These are phyloP conservation scores for Rhineura floridana DNA, from an alignment of 2,113 vertebrate genomes.

Conservation along the genomic window DNA sequence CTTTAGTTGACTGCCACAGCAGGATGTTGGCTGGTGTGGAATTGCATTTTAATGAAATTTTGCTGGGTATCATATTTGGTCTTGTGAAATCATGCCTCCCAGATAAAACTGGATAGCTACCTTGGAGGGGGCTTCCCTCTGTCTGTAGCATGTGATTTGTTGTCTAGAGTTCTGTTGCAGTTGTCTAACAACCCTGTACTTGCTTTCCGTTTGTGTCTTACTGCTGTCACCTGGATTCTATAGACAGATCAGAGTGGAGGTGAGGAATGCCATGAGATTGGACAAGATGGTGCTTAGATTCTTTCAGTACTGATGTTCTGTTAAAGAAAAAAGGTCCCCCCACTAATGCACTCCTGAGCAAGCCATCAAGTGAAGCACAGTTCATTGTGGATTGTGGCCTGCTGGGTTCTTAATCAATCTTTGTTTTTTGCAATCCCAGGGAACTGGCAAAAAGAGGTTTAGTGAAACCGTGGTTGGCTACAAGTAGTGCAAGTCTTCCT, in stretches of 20 bases:
- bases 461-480: neutral
- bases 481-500: too few relatives aligned
- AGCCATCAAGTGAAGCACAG: neutral
- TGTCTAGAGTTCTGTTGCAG: neutral
- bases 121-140: neutral
- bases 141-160: neutral
- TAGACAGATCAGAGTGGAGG: neutral
- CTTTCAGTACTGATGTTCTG: neutral
- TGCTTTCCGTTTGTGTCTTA: neutral
- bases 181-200: too few relatives aligned
- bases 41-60: neutral
- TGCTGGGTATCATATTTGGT: neutral
- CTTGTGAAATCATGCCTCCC: neutral
- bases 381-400: neutral
- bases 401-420: neutral
- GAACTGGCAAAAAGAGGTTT: neutral
- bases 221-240: neutral
- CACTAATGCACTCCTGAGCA: neutral
- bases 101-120: neutral
- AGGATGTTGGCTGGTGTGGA: neutral
- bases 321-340: neutral
- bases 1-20: neutral
- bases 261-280: neutral
- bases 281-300: neutral
- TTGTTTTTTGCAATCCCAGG: neutral